Conservation (phyloP, 1,140 invertebrate genomes). For the Lineus longissimus region DNA sequence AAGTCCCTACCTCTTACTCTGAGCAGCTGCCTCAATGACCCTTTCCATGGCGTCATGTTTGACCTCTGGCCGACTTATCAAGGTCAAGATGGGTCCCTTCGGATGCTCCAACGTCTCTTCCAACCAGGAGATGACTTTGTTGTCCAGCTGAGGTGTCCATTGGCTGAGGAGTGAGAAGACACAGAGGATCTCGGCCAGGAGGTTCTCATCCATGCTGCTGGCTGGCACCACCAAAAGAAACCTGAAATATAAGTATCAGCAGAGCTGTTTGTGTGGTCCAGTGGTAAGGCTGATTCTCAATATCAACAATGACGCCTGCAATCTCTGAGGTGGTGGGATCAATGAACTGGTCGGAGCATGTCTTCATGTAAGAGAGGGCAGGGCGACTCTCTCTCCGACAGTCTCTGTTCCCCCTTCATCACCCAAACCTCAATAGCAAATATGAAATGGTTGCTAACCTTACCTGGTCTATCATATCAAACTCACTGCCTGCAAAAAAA, state of each 20-base stretch:
- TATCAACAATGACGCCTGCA: too few species aligned
- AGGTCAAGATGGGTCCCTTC: slow-evolving; percentile 38
- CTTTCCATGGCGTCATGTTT: slow-evolving; percentile 25
- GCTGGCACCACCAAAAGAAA: slow-evolving; percentile 45
- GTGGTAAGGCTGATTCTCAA: too few species aligned
- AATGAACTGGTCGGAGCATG: not conserved
- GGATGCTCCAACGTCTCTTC: slow-evolving; percentile 38
- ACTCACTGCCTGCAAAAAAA: too few species aligned
- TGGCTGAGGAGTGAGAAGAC: slow-evolving; percentile 34
- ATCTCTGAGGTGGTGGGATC: not conserved
- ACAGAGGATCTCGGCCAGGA: slow-evolving; percentile 39
- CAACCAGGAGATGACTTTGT: slow-evolving; percentile 37
- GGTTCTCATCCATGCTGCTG: slow-evolving; percentile 36
- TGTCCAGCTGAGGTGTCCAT: slow-evolving; percentile 24
- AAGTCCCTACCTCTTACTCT: too few species aligned
- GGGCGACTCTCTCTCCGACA: too few species aligned
- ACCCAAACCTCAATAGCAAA: too few species aligned
- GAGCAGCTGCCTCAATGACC: slow-evolving; percentile 7
- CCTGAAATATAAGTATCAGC: slow-evolving; percentile 23
- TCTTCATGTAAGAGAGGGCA: too few species aligned
- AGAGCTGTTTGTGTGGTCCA: too few species aligned
- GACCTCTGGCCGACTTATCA: slow-evolving; percentile 32
- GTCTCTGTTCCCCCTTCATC: too few species aligned
- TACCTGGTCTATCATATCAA: too few species aligned
- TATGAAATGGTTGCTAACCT: too few species aligned